These are phyloP conservation scores for Desmodus rotundus DNA, from an alignment of 2,113 vertebrate species.

Conservation along the genomic window DNA sequence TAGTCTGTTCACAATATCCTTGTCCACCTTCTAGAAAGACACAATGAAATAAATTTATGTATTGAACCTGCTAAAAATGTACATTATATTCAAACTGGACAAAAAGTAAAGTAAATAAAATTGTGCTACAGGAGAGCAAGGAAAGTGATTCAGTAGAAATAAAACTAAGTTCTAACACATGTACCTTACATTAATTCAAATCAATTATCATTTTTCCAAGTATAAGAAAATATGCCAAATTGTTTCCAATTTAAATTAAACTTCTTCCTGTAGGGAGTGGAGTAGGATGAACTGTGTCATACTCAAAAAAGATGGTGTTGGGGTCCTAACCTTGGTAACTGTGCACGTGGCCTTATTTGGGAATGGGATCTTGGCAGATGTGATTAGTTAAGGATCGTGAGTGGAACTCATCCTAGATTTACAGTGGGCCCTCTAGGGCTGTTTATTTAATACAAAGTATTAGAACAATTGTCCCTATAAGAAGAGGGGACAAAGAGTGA, in stretches of 20 bases:
- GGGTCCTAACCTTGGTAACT: not conserved
- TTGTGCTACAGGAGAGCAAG: not conserved
- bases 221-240: not conserved
- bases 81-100: not conserved
- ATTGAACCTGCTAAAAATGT: not conserved
- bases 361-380: not conserved
- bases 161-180: not conserved
- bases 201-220: not conserved
- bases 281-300: not conserved
- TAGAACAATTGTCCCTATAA: not conserved
- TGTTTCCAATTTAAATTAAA: not conserved
- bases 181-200: not conserved
- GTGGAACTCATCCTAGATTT: not conserved
- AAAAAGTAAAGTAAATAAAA: not conserved
- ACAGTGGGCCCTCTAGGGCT: not conserved
- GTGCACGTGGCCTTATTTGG: not conserved
- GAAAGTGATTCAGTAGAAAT: not conserved
- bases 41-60: slow-evolving; percentile 29
- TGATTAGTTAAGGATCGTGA: not conserved
- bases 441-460: not conserved
- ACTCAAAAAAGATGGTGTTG: not conserved
- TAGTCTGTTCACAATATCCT: slow-evolving; percentile 82
- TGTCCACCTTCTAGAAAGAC: slow-evolving; percentile 84
- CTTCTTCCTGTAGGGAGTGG: not conserved
- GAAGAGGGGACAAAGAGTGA: not conserved